Evolutionary conservation across 1,140 invertebrate species (phyloP).

Genomic region (Hyles vespertilio): DNA sequence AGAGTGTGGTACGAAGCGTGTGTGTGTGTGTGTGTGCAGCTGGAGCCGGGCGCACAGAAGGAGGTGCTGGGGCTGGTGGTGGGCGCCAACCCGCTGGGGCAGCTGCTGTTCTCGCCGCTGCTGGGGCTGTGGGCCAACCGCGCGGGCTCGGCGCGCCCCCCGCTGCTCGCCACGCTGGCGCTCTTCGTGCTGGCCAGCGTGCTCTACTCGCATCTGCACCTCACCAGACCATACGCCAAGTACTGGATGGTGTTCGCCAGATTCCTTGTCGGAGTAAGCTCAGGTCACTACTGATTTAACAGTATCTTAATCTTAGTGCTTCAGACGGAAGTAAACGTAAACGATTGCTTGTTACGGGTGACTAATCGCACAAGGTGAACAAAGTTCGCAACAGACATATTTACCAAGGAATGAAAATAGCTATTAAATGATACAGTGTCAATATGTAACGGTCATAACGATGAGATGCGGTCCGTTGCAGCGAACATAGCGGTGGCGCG

Average conservation of each 20-base stretch:
- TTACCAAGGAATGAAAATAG: neutral
- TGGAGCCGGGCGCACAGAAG: constrained; percentile 86
- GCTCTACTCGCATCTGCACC: constrained; percentile 87
- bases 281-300: constrained; percentile 77
- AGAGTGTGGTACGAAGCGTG: too few species aligned
- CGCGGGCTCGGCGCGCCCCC: constrained; percentile 81
- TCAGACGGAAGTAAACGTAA: too few species aligned
- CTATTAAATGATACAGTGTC: neutral
- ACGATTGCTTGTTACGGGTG: too few species aligned
- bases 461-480: constrained; percentile 54
- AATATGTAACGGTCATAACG: constrained; percentile 4
- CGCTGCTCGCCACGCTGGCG: constrained; percentile 82
- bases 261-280: constrained; percentile 90
- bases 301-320: neutral
- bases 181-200: constrained; percentile 87
- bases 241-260: constrained; percentile 86
- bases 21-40: constrained; percentile 63
- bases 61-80: constrained; percentile 91
- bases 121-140: constrained; percentile 91
- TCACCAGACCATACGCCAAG: constrained; percentile 77
- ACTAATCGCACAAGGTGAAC: too few species aligned
- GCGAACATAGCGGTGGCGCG: constrained; percentile 91
- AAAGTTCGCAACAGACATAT: too few species aligned
- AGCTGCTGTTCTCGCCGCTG: constrained; percentile 91
- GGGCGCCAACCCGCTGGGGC: constrained; percentile 91